Conservation (phyloP, 1,140 invertebrate species). For the Bathynomus jamesi region DNA sequence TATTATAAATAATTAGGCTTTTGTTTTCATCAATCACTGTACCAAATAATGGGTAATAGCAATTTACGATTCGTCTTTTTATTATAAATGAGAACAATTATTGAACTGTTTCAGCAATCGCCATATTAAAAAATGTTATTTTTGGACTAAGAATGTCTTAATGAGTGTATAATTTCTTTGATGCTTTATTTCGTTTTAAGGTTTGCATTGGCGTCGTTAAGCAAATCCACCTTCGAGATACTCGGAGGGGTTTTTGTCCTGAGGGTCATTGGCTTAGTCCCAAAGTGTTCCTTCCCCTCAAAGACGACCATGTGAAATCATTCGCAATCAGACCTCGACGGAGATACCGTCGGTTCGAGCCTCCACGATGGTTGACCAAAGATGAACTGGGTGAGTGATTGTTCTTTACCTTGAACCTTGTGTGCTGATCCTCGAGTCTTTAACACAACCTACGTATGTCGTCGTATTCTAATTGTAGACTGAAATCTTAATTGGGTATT, state of each 20-base stretch:
- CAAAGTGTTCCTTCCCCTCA: slow-evolving; percentile 41
- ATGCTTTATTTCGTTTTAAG: slow-evolving; percentile 8
- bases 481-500: background rate
- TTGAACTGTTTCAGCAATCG: no score
- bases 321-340: slow-evolving; percentile 48
- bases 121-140: no score
- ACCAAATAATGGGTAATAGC: no score
- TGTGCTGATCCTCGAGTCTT: slow-evolving; percentile 10
- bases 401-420: background rate
- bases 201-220: slow-evolving; percentile 51
- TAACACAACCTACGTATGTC: background rate
- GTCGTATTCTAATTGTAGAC: background rate
- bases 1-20: no score
- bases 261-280: slow-evolving; percentile 61
- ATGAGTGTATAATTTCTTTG: slow-evolving; percentile 2
- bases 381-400: slow-evolving; percentile 49
- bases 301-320: slow-evolving; percentile 55
- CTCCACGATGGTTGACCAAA: slow-evolving; percentile 52
- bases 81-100: no score
- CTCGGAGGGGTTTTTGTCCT: slow-evolving; percentile 65
- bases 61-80: no score
- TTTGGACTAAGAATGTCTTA: slow-evolving; percentile 14
- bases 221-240: slow-evolving; percentile 73
- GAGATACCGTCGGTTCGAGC: slow-evolving; percentile 56
- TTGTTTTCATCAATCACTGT: no score